phyloP scores from a whole-genome alignment of 2,888 invertebrate genomes.

The Parnassius apollo region DNA sequence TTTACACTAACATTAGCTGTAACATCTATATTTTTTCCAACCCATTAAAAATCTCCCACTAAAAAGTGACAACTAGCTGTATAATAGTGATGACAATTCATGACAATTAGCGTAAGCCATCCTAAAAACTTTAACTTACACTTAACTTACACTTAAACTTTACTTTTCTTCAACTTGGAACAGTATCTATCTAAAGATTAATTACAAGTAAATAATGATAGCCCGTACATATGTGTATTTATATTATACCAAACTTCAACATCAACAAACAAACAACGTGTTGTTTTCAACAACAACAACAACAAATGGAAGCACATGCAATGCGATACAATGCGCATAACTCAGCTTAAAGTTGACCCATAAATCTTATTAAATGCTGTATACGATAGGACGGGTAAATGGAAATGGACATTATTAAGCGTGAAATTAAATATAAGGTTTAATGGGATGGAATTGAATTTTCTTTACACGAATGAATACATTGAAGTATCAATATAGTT shows the following conservation, averaged over 20 bases:
- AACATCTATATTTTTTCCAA: no score
- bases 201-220: not conserved
- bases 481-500: no score
- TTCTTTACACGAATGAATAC: not conserved
- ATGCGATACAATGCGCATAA: not conserved
- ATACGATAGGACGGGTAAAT: not conserved
- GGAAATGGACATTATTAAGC: not conserved
- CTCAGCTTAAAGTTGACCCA: not conserved
- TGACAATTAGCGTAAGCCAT: no score
- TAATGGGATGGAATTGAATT: not conserved
- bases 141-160: no score
- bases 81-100: no score
- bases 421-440: not conserved
- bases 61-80: no score
- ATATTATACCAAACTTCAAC: not conserved
- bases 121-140: no score
- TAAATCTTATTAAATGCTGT: constrained; percentile 2
- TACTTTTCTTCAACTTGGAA: no score
- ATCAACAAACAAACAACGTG: not conserved
- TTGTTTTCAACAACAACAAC: no score
- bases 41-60: no score
- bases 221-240: not conserved
- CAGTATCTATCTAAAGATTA: not conserved
- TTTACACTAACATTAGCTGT: no score
- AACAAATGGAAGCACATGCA: not conserved